Percentiles rank a stretch among this genome's conserved stretches.
These are phyloP conservation scores for Acanthopleura granulata DNA, from an alignment of 2,888 invertebrate species.

Conservation along the genomic window DNA sequence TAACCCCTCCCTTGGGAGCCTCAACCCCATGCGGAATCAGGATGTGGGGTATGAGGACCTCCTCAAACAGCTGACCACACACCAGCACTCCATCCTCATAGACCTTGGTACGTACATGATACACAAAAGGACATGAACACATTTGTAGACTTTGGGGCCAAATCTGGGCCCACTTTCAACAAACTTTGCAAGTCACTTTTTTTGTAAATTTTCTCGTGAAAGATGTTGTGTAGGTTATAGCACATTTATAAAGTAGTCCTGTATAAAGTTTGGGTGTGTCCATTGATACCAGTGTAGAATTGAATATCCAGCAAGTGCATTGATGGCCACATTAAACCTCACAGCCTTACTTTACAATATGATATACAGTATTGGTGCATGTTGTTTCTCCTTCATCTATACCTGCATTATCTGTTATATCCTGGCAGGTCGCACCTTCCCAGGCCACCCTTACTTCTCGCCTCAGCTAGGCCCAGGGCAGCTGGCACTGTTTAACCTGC, in stretches of 20 bases:
- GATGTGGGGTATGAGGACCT: constrained; percentile 82
- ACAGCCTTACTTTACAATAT: no score
- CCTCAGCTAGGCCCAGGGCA: constrained; percentile 94
- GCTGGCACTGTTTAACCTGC: constrained; percentile 90
- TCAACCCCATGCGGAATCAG: constrained; percentile 69
- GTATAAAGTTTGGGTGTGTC: no score
- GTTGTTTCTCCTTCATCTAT: not conserved
- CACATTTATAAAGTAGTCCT: no score
- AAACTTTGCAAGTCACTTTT: no score
- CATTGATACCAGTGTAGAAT: no score
- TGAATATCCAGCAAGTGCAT: no score
- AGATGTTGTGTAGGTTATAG: no score
- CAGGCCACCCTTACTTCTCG: constrained; percentile 93
- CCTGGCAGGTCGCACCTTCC: constrained; percentile 85
- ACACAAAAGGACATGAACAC: no score
- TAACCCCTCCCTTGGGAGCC: constrained; percentile 35
- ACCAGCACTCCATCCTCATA: constrained; percentile 96
- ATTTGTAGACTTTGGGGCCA: no score
- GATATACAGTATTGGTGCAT: not conserved
- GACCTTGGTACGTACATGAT: constrained; percentile 87
- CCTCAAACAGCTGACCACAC: constrained; percentile 88
- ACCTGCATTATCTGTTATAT: not conserved
- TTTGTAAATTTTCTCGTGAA: no score
- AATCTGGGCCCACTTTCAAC: no score
- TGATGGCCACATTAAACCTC: no score